Evolutionary conservation across 2,113 vertebrate species (phyloP).

Genomic region (Atherinomorus stipes): DNA sequence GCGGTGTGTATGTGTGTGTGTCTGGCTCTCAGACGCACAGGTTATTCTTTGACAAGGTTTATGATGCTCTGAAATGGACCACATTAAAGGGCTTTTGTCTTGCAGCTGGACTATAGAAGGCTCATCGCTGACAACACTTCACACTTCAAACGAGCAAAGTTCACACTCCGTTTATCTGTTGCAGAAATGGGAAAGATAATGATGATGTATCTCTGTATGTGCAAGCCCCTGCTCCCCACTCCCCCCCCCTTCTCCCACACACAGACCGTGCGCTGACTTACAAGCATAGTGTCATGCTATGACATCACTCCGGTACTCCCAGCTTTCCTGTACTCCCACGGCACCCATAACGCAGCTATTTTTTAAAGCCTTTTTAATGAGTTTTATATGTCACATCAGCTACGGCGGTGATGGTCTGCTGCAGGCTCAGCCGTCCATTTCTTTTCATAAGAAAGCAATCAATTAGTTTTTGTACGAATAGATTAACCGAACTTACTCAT

Average conservation of each 20-base stretch:
- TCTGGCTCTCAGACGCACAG: slow-evolving; percentile 58
- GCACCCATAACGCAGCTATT: slow-evolving; percentile 55
- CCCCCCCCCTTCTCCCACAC: slow-evolving; percentile 43
- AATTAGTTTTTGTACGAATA: no score
- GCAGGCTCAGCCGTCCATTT: slow-evolving; percentile 35
- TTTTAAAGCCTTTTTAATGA: slow-evolving; percentile 69
- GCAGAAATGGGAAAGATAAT: slow-evolving; percentile 71
- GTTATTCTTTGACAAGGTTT: slow-evolving; percentile 86
- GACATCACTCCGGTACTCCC: slow-evolving; percentile 68
- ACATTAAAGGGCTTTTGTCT: slow-evolving; percentile 79
- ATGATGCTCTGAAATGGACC: slow-evolving; percentile 71
- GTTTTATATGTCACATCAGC: slow-evolving; percentile 63
- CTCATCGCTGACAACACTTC: slow-evolving; percentile 82
- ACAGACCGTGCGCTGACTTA: slow-evolving; percentile 54
- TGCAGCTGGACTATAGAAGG: slow-evolving; percentile 62
- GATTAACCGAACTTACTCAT: no score
- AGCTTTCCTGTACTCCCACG: slow-evolving; percentile 58
- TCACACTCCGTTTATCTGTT: slow-evolving; percentile 72
- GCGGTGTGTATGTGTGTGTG: slow-evolving; percentile 23
- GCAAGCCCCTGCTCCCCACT: slow-evolving; percentile 13
- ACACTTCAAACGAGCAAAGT: slow-evolving; percentile 80
- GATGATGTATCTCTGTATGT: slow-evolving; percentile 54
- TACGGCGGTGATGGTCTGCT: slow-evolving; percentile 20
- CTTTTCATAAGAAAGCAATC: neutral
- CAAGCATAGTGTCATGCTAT: slow-evolving; percentile 62